Evolutionary conservation across 2,888 invertebrate species (phyloP), one percentile per base, ranked within the genome.

Genomic region (Thyatira batis): DNA sequence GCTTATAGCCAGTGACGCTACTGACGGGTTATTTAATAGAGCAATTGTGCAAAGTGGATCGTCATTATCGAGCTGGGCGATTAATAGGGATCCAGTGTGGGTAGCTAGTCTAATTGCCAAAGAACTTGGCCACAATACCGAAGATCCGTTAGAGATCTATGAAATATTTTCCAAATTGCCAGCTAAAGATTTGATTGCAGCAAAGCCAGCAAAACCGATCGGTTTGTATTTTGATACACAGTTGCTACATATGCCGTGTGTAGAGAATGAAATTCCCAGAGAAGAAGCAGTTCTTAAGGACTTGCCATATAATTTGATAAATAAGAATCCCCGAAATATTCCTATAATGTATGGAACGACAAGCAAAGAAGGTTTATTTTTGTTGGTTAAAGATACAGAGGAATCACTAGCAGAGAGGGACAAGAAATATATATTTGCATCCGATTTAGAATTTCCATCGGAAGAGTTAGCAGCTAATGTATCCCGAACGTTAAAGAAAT

Each of bases 11-110:
- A 89, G 85, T 65, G 65, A 84, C 25, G 65, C 71, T 10, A 81
- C 89, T 2, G 63, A 80, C 48, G 89, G 85, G 1, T 65, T 92
- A 8, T 89, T 89, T 57, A 71, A 86, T 5, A 85, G 73, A 74
- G 89, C 78, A 1, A 91, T 92, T 20, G 57, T 87, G 9, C 90
- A 90, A 60, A 90, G 91, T 58, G 91, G 92, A 2, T 81, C 87
- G 0, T 78, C 86, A 1, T 57, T 81, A 51, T 71, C 89, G 0
- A 87, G 79, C 65, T 92, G 91, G 91, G 75, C 84, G 1, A 71
- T 89, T 0, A 84, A 89, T 45, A 82, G 85, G 60, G 75, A 87
- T 3, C 90, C 92, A 0, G 48, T 89, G 6, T 78, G 76, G 77
- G 65, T 78, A 6, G 89, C 90, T 1, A 84, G 82, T 60, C 69